These are phyloP conservation scores for Myocastor coypus DNA, from an alignment of 2,113 vertebrate species.

Conservation along the genomic window DNA sequence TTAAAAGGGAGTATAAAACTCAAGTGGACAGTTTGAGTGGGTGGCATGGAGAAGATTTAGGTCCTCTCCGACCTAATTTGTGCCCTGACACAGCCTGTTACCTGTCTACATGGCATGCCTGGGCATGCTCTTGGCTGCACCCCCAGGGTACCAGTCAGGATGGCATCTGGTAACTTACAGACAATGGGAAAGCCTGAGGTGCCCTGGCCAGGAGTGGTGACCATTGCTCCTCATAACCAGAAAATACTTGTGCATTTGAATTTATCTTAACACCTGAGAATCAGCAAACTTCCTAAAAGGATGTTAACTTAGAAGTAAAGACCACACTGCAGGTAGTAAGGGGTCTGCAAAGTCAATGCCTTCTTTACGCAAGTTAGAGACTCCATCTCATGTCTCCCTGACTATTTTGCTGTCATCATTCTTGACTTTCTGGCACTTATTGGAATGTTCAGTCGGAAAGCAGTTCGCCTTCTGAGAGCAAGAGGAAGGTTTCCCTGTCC, in stretches of 20 bases:
- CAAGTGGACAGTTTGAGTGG: not conserved
- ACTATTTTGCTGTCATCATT: not conserved
- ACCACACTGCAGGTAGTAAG: not conserved
- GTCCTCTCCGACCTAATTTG: not conserved
- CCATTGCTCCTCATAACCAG: not conserved
- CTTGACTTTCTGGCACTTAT: not conserved
- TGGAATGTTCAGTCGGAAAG: not conserved
- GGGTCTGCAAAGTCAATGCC: not conserved
- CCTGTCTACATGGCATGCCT: not conserved
- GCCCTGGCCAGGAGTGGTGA: not conserved
- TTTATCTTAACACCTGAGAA: not conserved
- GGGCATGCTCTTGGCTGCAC: not conserved
- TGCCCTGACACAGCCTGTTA: accelerated
- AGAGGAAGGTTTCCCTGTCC: not conserved
- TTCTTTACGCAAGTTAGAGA: not conserved
- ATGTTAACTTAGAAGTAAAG: not conserved
- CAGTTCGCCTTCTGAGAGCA: not conserved
- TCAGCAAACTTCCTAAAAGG: not conserved
- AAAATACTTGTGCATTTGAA: not conserved
- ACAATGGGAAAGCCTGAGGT: not conserved
- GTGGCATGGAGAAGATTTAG: accelerated
- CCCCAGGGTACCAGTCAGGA: not conserved
- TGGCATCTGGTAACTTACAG: not conserved
- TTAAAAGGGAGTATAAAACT: not conserved
- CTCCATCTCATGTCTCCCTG: not conserved